A percentile compares a stretch with the other conserved stretches of the same genome.
phyloP scores from a whole-genome alignment of 2,888 invertebrate genomes.

The Allolobophora icterica region DNA sequence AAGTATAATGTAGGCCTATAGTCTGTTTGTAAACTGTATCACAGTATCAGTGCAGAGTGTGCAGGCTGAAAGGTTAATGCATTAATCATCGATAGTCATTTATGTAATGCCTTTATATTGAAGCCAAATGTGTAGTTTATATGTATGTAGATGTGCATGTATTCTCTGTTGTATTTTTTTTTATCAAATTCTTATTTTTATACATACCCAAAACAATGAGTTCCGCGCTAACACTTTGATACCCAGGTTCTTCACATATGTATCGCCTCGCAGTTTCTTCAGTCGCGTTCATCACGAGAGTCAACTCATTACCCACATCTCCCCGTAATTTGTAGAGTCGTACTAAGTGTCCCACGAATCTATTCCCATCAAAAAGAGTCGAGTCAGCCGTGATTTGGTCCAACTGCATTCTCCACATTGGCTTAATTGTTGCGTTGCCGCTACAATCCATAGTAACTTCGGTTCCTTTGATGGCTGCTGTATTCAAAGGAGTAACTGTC shows the following conservation, averaged over 20 bases:
- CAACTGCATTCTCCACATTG: not conserved
- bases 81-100: too few species aligned
- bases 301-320: not conserved
- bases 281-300: not conserved
- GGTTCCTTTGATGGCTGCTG: not conserved
- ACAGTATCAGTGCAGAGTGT: too few species aligned
- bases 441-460: not conserved
- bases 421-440: not conserved
- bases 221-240: slow-evolving; percentile 8
- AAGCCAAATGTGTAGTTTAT: too few species aligned
- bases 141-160: too few species aligned
- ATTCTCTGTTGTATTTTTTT: too few species aligned
- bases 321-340: not conserved
- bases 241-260: not conserved
- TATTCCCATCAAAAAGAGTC: not conserved
- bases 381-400: not conserved
- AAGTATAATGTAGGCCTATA: too few species aligned
- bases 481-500: not conserved
- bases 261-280: not conserved
- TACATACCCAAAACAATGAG: not conserved
- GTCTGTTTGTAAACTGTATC: too few species aligned
- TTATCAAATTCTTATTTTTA: too few species aligned
- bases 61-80: too few species aligned
- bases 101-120: too few species aligned
- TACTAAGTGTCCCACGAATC: not conserved